Base-by-base conservation (phyloP, 2,888 invertebrate genomes). In the Euplagia quadripunctaria region DNA sequence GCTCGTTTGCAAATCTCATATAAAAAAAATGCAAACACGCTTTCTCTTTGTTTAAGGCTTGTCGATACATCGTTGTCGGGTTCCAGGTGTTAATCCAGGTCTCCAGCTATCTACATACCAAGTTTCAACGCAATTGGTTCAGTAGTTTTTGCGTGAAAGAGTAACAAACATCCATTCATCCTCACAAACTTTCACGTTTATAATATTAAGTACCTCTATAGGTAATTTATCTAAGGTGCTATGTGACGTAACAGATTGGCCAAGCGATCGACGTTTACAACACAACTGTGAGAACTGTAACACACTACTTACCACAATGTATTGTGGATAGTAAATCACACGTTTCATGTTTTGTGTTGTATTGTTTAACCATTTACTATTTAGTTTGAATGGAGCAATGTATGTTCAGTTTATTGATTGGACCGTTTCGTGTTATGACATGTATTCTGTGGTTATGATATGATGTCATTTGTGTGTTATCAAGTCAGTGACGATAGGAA, bases 241-340 rank as follows among this genome's bases (percentile, higher is more conserved):
- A 58, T 70, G 46, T 82, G 82, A 78, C 74, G 82, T 76, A 72
- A 84, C 55, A 46, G 7, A 42, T 83, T 83, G 66, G 75, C 66
- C 68, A 79, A 82, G 73, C 74, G 68, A 68, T 41, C 76, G 76
- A 71, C 72, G 68, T 69, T 84, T 84, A 71, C 82, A 31, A 80
- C 74, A 82, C 68, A 42, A 6, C 51, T 68, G 71, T 82, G 82
- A 65, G 84, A 84, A 82, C 77, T 80, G 58, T 80, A 75, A 66
- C 82, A 71, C 16, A 72, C 43, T 52, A 9, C 42, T 51, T n/a
- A 61, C 58, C 20, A 31, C 31, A 61, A 61, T 5, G 31, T 6
- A 31, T 31, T 61, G 58, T 61, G 5, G 12, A 5, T 12, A 61
- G 58, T 61, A 68, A 58, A 68, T 68, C 16, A 61, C 46, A 61